A percentile compares a stretch with the other conserved stretches of the same genome.
These are phyloP conservation scores for Drosophila maculinotata DNA, from an alignment of 2,888 invertebrate species.

Conservation along the genomic window DNA sequence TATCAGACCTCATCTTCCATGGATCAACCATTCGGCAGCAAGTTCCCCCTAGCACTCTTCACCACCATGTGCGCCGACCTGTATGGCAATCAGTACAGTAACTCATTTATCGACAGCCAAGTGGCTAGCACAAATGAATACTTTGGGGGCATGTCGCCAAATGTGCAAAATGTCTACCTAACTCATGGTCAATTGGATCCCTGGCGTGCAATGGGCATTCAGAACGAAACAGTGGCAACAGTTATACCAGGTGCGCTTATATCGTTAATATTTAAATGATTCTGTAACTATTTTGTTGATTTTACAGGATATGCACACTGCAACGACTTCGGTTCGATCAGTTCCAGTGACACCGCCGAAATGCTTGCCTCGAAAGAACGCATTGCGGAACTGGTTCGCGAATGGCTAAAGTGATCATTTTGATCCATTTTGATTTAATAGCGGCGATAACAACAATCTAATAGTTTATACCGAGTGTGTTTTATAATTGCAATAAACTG, in stretches of 20 bases:
- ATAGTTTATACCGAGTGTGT: background rate
- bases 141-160: constrained; percentile 85
- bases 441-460: constrained; percentile 14
- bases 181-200: constrained; percentile 87
- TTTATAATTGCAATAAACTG: constrained; percentile 30
- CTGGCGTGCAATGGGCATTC: constrained; percentile 86
- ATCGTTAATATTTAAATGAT: background rate
- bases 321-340: constrained; percentile 82
- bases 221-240: constrained; percentile 76
- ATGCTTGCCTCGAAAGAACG: constrained; percentile 81
- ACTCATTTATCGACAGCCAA: constrained; percentile 65
- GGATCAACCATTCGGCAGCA: constrained; percentile 86
- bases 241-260: constrained; percentile 75
- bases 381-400: constrained; percentile 78
- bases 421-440: constrained; percentile 1
- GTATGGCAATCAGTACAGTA: constrained; percentile 73
- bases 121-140: constrained; percentile 84
- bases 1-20: constrained; percentile 90
- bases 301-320: constrained; percentile 82
- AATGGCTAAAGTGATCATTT: constrained; percentile 69
- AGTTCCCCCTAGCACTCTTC: constrained; percentile 79
- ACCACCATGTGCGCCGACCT: constrained; percentile 77
- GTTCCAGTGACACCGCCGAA: constrained; percentile 67
- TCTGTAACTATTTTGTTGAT: background rate
- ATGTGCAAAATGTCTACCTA: constrained; percentile 86